Conservation (phyloP, 1,140 invertebrate genomes). For the Drosophila burlai region DNA sequence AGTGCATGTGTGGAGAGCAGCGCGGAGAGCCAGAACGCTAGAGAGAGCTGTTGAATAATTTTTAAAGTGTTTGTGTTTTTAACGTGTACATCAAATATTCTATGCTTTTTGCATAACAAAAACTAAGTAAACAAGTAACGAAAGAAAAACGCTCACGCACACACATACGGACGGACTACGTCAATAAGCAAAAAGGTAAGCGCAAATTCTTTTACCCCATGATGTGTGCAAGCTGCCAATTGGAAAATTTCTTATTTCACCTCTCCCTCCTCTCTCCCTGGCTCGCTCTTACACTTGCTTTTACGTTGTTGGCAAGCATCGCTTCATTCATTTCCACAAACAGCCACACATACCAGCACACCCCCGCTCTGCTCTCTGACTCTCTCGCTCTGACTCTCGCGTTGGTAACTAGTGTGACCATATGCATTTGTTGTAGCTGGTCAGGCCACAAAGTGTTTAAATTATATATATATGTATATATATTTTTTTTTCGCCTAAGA, state of each 20-base stretch:
- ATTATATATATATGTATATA: too few species aligned
- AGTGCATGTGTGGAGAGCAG: conserved; percentile 30
- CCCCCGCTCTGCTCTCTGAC: conserved; percentile 32
- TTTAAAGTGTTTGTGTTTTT: conserved; percentile 57
- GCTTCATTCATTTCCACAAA: conserved; percentile 57
- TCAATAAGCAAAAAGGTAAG: conserved; percentile 76
- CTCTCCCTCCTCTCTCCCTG: conserved; percentile 26
- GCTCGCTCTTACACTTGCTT: conserved; percentile 50
- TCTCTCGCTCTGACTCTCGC: conserved; percentile 33
- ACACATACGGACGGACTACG: conserved; percentile 64
- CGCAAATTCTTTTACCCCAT: conserved; percentile 58
- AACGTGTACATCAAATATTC: conserved; percentile 50
- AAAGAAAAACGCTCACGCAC: conserved; percentile 37
- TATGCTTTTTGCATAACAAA: conserved; percentile 77
- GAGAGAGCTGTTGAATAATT: conserved; percentile 51
- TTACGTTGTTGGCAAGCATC: conserved; percentile 60
- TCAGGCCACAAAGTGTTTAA: conserved; percentile 57
- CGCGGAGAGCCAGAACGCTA: conserved; percentile 17
- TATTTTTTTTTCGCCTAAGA: conserved; percentile 19
- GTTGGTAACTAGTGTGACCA: conserved; percentile 68
- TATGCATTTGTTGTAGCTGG: conserved; percentile 69
- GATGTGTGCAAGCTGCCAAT: conserved; percentile 57
- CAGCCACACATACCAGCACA: conserved; percentile 43
- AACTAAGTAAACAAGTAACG: conserved; percentile 48
- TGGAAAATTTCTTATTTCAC: conserved; percentile 75